Percentiles rank a stretch among this genome's conserved stretches.
phyloP scores from a whole-genome alignment of 2,888 invertebrate genomes.

The Agrochola lychnidis region DNA sequence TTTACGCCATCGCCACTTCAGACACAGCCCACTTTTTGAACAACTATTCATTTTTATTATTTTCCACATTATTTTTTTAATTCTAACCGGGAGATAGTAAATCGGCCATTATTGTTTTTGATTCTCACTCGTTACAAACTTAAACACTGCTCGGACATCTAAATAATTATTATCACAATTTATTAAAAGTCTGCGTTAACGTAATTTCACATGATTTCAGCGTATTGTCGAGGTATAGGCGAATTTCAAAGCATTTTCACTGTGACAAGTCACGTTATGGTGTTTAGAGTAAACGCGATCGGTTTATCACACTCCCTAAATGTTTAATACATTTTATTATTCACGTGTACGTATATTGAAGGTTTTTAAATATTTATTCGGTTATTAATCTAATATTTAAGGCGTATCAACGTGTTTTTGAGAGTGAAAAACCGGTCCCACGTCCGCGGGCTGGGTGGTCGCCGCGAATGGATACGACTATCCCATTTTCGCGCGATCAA shows the following conservation, averaged over 20 bases:
- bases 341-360: slow-evolving; percentile 58
- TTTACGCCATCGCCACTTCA: slow-evolving; percentile 89
- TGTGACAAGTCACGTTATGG: slow-evolving; percentile 70
- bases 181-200: slow-evolving; percentile 38
- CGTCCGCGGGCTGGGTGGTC: slow-evolving; percentile 87
- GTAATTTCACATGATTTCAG: slow-evolving; percentile 65
- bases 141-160: slow-evolving; percentile 65
- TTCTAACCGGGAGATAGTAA: slow-evolving; percentile 81
- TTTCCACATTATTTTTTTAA: slow-evolving; percentile 75
- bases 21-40: slow-evolving; percentile 81
- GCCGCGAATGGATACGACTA: slow-evolving; percentile 89
- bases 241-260: slow-evolving; percentile 66
- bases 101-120: slow-evolving; percentile 80
- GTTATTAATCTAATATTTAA: slow-evolving; percentile 79
- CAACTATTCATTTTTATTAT: slow-evolving; percentile 83
- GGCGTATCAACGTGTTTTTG: slow-evolving; percentile 85
- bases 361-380: slow-evolving; percentile 70
- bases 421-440: slow-evolving; percentile 83
- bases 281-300: slow-evolving; percentile 68
- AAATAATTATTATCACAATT: slow-evolving; percentile 70
- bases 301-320: slow-evolving; percentile 64
- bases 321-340: slow-evolving; percentile 56
- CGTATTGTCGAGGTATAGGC: slow-evolving; percentile 68
- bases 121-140: slow-evolving; percentile 65
- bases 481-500: slow-evolving; percentile 90